Evolutionary conservation across 2,888 invertebrate genomes (phyloP).

Genomic region (Cacoxenus indagator): DNA sequence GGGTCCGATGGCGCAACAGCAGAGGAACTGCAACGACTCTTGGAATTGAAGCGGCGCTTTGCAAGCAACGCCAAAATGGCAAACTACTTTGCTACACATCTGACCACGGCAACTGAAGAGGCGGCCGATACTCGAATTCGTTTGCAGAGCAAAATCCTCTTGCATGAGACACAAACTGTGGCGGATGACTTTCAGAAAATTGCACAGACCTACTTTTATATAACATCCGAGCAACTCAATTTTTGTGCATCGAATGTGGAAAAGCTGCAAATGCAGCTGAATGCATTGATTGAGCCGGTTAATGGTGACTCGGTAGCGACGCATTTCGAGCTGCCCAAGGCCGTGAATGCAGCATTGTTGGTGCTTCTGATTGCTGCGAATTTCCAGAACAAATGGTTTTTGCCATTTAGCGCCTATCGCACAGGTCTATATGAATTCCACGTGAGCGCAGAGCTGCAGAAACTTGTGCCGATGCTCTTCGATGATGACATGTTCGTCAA

Average conservation of each 20-base stretch:
- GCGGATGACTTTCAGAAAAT: constrained; percentile 64
- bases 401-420: constrained; percentile 63
- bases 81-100: constrained; percentile 55
- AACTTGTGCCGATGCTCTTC: constrained; percentile 76
- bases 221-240: constrained; percentile 63
- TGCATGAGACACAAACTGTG: constrained; percentile 41
- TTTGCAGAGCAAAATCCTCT: constrained; percentile 71
- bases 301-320: constrained; percentile 50
- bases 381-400: constrained; percentile 62
- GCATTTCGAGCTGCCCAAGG: constrained; percentile 37
- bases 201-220: constrained; percentile 63
- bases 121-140: constrained; percentile 62
- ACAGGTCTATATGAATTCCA: constrained; percentile 64
- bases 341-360: constrained; percentile 27
- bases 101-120: constrained; percentile 47
- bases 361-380: constrained; percentile 52
- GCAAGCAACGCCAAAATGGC: constrained; percentile 61
- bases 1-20: constrained; percentile 75
- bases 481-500: constrained; percentile 72
- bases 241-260: constrained; percentile 80
- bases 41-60: constrained; percentile 55
- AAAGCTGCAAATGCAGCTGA: constrained; percentile 48
- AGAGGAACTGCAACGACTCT: constrained; percentile 51
- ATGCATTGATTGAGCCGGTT: constrained; percentile 38
- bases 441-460: constrained; percentile 71